Percentiles rank a stretch among this genome's conserved stretches.
phyloP scores from a whole-genome alignment of 2,113 vertebrate species.

The Peromyscus maniculatus region DNA sequence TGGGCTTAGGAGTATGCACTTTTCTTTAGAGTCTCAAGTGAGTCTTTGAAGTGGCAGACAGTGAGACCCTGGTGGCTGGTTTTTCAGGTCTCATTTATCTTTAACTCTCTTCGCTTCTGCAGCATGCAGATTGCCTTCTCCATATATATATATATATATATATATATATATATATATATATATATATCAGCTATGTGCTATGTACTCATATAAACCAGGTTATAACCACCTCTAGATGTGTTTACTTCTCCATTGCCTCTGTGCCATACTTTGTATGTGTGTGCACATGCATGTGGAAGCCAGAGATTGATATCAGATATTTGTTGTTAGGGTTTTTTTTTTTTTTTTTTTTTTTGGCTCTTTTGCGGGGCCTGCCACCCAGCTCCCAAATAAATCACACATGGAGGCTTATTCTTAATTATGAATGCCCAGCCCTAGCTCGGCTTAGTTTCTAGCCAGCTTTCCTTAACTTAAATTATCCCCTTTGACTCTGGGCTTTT shows the following conservation, averaged over 20 bases:
- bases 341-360: too few species aligned
- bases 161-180: too few species aligned
- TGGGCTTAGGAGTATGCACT: not conserved
- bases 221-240: not conserved
- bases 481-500: too few species aligned
- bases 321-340: too few species aligned
- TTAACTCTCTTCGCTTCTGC: not conserved
- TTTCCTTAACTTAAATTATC: too few species aligned
- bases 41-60: not conserved
- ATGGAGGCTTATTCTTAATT: too few species aligned
- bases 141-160: too few species aligned
- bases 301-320: not conserved
- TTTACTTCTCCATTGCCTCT: not conserved
- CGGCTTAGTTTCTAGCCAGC: too few species aligned
- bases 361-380: too few species aligned
- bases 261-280: not conserved
- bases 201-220: not conserved
- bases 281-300: not conserved
- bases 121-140: not conserved
- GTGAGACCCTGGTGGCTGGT: not conserved
- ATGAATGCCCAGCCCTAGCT: too few species aligned
- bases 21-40: not conserved
- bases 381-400: too few species aligned
- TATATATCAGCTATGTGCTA: not conserved
- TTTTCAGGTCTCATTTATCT: not conserved